Percentiles rank a stretch among this genome's conserved stretches.
Evolutionary conservation across 2,888 invertebrate genomes (phyloP).

Genomic region (Candidula unifasciata): DNA sequence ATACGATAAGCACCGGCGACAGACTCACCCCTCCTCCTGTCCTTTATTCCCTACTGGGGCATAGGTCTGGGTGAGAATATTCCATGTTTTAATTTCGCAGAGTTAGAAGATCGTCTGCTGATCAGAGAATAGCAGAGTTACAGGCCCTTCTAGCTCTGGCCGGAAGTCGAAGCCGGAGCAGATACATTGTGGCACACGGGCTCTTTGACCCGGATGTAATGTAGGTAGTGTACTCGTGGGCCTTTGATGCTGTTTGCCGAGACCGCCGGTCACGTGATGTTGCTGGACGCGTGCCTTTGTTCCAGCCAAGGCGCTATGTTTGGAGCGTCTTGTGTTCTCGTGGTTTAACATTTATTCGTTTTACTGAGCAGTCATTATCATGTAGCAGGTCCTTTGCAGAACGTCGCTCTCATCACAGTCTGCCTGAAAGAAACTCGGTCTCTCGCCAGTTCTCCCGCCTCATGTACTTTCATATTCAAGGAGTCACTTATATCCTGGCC

Average conservation of each 20-base stretch:
- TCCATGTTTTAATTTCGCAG: conserved; percentile 49
- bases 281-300: neutral
- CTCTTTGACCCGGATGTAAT: conserved; percentile 58
- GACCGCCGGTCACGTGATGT: neutral
- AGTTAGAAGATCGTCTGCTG: conserved; percentile 60
- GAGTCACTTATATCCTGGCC: too few relatives aligned
- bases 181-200: conserved; percentile 59
- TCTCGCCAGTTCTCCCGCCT: too few relatives aligned
- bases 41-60: too few relatives aligned
- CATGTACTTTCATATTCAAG: too few relatives aligned
- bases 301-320: neutral
- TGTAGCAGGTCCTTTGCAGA: too few relatives aligned
- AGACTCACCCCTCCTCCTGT: too few relatives aligned
- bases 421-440: too few relatives aligned
- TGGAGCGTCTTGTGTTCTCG: neutral
- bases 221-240: conserved; percentile 56
- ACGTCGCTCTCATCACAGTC: too few relatives aligned
- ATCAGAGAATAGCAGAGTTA: conserved; percentile 65
- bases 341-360: neutral
- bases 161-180: conserved; percentile 42
- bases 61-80: too few relatives aligned
- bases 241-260: neutral
- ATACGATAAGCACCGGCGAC: too few relatives aligned
- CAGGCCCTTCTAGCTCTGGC: conserved; percentile 61
- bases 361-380: too few relatives aligned